Conservation (phyloP, 2,888 invertebrate genomes). For the Oligia fasciuncula region DNA sequence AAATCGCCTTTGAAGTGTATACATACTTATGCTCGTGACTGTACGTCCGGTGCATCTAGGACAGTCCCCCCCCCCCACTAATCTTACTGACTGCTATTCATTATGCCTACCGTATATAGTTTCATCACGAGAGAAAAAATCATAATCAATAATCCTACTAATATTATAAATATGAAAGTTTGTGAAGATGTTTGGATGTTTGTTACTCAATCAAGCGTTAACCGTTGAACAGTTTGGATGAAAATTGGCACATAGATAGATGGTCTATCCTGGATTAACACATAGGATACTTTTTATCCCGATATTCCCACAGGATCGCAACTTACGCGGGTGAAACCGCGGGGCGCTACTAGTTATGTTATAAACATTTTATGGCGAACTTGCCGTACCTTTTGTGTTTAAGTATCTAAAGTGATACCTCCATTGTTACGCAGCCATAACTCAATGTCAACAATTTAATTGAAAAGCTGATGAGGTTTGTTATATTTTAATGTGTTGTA, state of each 20-base stretch:
- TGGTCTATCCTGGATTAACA: too few species aligned
- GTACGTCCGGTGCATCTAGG: constrained; percentile 31
- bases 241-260: too few species aligned
- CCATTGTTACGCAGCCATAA: constrained; percentile 16
- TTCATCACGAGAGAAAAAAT: constrained; percentile 4
- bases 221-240: too few species aligned
- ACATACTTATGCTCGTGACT: too few species aligned
- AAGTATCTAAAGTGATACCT: constrained; percentile 12
- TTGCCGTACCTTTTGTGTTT: constrained; percentile 16
- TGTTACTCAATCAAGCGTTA: too few species aligned
- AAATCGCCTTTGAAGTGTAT: too few species aligned
- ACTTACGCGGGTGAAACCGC: too few species aligned
- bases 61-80: not conserved
- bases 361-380: constrained; percentile 8
- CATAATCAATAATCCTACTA: too few species aligned
- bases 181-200: too few species aligned
- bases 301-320: too few species aligned
- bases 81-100: not conserved
- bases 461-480: constrained; percentile 12
- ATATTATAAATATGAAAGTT: too few species aligned
- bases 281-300: too few species aligned
- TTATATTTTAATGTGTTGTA: not conserved
- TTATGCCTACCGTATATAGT: constrained; percentile 6
- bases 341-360: not conserved
- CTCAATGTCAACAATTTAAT: constrained; percentile 31